Base-by-base conservation (phyloP, 2,888 invertebrate species). In the Amphipoea oculea region DNA sequence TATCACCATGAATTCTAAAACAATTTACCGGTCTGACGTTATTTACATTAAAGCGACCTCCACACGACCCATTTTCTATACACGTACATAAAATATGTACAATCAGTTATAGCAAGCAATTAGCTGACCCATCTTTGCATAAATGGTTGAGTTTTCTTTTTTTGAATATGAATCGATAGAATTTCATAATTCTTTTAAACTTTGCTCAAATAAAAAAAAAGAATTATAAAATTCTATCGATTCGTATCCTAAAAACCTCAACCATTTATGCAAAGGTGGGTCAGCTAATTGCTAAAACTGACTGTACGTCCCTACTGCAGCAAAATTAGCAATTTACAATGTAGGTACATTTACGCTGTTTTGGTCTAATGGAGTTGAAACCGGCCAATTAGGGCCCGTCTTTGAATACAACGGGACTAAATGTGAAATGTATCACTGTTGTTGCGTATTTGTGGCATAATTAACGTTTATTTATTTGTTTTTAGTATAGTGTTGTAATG, bases 281-380 rank as follows among this genome's bases (percentile, higher is more conserved):
- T 42, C 42, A 42, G 42, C 42, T 42, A 42, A 42, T 45, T 45
- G 45, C 45, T 45, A 1, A 9, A 45, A 45, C 45, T 45, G 45
- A 45, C 2, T 12, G 57, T 66, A 73, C 12, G 42, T 48, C 29
- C 29, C 29, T 29, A 48, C 68, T 79, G 72, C 78, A 73, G 63
- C 57, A 48, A 66, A 75, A 85, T 82, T 75, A 78, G 80, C 73
- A 79, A 81, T 81, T 81, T 81, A 78, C 74, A 75, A 67, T 79
- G 78, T 80, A 73, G 36, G 48, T 82, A 77, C 82, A 82, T 83
- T 80, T 51, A 48, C 65, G 62, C 57, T 77, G 73, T 77, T 84
- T 81, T 63, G 62, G 71, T 66, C 75, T 78, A 76, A 76, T 86
- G 36, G 73, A 69, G 68, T 75, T 75, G 73, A 60, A 86, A 76